Evolutionary conservation across 2,113 vertebrate species (phyloP).

Genomic region (Notarius lentiginosus): DNA sequence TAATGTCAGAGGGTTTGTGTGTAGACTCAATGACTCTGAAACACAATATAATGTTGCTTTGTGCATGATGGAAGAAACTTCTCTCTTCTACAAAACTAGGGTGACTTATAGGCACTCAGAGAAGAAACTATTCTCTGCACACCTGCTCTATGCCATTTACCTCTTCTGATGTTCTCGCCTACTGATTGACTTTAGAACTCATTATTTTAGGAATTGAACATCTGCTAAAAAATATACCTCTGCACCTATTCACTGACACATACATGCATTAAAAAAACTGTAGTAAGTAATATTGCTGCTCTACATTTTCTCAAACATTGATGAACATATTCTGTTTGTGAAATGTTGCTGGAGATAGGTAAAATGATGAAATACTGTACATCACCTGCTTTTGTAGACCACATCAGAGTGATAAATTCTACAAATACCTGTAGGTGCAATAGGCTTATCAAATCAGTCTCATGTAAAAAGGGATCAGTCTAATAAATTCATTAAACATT

Average conservation of each 20-base stretch:
- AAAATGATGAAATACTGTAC: slow-evolving; percentile 11
- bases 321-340: slow-evolving; percentile 13
- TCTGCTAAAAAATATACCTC: slow-evolving; percentile 18
- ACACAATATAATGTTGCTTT: neutral
- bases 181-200: slow-evolving; percentile 23
- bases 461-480: too few species aligned
- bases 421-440: neutral
- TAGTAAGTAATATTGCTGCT: neutral
- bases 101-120: slow-evolving; percentile 31
- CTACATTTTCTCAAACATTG: neutral
- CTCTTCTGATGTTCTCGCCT: slow-evolving; percentile 16
- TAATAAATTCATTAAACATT: too few species aligned
- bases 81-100: neutral
- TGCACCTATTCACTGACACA: slow-evolving; percentile 16
- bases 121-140: neutral
- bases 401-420: neutral
- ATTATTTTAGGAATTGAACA: slow-evolving; percentile 35
- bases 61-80: neutral
- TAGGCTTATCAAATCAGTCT: too few species aligned
- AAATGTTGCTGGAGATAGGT: neutral
- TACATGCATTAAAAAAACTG: neutral
- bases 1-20: neutral
- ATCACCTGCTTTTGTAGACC: neutral
- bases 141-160: slow-evolving; percentile 29
- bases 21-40: neutral